These are phyloP conservation scores for Oscheius sp. DNA, from an alignment of 2,888 invertebrate species.

Conservation along the genomic window DNA sequence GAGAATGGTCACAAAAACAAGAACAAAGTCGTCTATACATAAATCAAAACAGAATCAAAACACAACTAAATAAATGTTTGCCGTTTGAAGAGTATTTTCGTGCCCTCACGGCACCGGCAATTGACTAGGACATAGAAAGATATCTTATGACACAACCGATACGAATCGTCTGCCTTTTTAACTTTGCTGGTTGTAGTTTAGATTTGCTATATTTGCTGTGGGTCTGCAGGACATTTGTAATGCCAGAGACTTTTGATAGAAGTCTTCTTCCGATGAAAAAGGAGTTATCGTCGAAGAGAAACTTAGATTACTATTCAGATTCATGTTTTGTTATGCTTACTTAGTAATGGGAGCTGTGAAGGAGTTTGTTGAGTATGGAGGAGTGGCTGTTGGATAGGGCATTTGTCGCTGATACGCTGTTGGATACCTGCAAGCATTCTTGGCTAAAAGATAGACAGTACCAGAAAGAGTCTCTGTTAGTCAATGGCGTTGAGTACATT, in stretches of 20 bases:
- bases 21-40: slow-evolving; percentile 1
- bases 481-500: slow-evolving; percentile 45
- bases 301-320: background rate
- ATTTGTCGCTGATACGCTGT: slow-evolving; percentile 62
- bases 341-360: slow-evolving; percentile 58
- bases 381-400: slow-evolving; percentile 62
- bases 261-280: slow-evolving; percentile 59
- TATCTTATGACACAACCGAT: slow-evolving; percentile 22
- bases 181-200: slow-evolving; percentile 30
- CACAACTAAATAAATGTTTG: too few relatives aligned
- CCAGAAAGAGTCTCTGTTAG: slow-evolving; percentile 48
- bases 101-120: background rate
- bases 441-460: background rate
- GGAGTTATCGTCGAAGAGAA: slow-evolving; percentile 50
- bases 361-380: slow-evolving; percentile 56
- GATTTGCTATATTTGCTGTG: slow-evolving; percentile 43
- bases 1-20: slow-evolving; percentile 14
- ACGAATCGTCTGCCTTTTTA: background rate
- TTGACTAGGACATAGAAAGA: slow-evolving; percentile 13
- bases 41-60: background rate
- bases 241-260: slow-evolving; percentile 59
- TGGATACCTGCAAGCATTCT: slow-evolving; percentile 43
- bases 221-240: slow-evolving; percentile 25
- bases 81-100: too few relatives aligned
- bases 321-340: slow-evolving; percentile 31